Percentiles rank a stretch among this genome's conserved stretches.
phyloP scores from a whole-genome alignment of 2,113 vertebrate species.

The Maccullochella peelii region DNA sequence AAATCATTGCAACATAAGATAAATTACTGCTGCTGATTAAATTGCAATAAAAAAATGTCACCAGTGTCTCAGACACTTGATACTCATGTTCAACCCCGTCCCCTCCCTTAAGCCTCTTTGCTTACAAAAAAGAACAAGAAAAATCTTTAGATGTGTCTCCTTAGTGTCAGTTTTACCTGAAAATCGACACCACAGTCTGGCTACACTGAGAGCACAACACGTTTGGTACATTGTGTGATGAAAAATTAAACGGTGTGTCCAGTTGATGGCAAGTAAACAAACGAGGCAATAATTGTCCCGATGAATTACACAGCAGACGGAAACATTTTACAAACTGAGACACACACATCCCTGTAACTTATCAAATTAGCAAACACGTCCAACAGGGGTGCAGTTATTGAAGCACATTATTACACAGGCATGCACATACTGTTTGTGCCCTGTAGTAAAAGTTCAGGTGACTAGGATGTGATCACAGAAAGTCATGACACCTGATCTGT shows the following conservation, averaged over 20 bases:
- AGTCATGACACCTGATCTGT: background rate
- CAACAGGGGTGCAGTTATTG: background rate
- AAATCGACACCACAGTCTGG: slow-evolving; percentile 16
- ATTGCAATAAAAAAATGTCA: background rate
- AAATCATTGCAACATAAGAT: background rate
- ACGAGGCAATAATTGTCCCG: slow-evolving; percentile 26
- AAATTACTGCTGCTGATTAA: background rate
- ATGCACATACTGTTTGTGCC: background rate
- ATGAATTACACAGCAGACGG: slow-evolving; percentile 3
- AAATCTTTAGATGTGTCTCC: background rate
- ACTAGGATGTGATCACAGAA: background rate
- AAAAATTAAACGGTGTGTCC: slow-evolving; percentile 36
- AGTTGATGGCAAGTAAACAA: slow-evolving; percentile 17
- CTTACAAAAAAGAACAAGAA: background rate
- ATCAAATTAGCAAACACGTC: background rate
- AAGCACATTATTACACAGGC: background rate
- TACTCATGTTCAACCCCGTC: background rate
- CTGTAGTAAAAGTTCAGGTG: background rate
- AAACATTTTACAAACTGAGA: background rate
- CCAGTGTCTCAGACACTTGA: background rate
- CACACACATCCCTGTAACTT: background rate
- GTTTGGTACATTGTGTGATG: slow-evolving; percentile 24
- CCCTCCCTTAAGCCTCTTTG: background rate
- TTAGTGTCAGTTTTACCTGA: slow-evolving; percentile 32
- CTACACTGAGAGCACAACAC: background rate